A percentile compares a stretch with the other conserved stretches of the same genome.
Evolutionary conservation across 2,888 invertebrate genomes (phyloP).

Genomic region (Masnerella sp.): DNA sequence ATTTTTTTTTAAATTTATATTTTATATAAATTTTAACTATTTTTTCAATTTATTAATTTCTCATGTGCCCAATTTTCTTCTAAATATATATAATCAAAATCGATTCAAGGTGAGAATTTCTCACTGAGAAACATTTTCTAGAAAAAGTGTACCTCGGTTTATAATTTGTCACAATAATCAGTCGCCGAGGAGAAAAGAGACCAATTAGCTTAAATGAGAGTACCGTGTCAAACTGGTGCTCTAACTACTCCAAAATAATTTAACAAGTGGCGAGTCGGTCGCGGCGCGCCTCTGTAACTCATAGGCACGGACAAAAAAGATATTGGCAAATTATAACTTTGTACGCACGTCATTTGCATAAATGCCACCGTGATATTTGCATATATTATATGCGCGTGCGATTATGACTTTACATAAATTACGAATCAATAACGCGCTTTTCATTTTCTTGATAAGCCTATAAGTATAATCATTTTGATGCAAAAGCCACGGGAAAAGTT

Average conservation of each 20-base stretch:
- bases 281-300: too few relatives aligned
- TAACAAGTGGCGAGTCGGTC: neutral
- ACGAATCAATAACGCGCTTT: neutral
- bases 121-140: too few relatives aligned
- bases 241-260: conserved; percentile 16
- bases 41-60: too few relatives aligned
- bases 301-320: neutral
- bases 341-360: neutral
- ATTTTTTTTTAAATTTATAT: too few relatives aligned
- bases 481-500: too few relatives aligned
- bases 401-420: conserved; percentile 1
- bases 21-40: too few relatives aligned
- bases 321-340: conserved; percentile 1
- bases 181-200: conserved; percentile 5
- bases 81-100: too few relatives aligned
- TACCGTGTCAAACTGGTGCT: conserved; percentile 9
- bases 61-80: too few relatives aligned
- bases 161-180: conserved; percentile 18
- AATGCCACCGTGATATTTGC: neutral
- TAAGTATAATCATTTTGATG: too few relatives aligned
- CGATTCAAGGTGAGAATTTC: too few relatives aligned
- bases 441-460: neutral
- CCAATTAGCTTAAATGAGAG: conserved; percentile 25
- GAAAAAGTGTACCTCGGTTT: neutral
- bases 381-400: neutral